These are phyloP conservation scores for Chrysochloris asiatica DNA, from an alignment of 2,113 vertebrate species.

Conservation along the genomic window DNA sequence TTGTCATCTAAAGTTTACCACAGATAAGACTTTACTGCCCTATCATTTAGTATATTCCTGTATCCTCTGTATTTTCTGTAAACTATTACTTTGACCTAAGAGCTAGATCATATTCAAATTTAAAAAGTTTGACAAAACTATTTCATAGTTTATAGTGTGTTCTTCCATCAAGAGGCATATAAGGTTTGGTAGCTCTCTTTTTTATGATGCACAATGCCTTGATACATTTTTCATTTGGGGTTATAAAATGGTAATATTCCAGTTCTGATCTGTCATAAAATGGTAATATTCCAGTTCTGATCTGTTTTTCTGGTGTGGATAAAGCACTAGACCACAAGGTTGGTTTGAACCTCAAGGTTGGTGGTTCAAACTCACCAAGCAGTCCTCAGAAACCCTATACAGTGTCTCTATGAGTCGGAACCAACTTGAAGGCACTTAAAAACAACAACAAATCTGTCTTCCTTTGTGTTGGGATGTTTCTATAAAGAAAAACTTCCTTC, in stretches of 20 bases:
- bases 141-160: not conserved
- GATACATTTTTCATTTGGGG: not conserved
- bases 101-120: not conserved
- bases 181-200: not conserved
- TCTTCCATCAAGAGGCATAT: not conserved
- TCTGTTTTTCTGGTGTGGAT: too few relatives aligned
- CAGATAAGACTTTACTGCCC: not conserved
- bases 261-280: not conserved
- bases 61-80: not conserved
- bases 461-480: not conserved
- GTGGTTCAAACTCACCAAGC: too few relatives aligned
- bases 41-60: slow-evolving; percentile 3
- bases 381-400: too few relatives aligned
- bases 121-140: not conserved
- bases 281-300: too few relatives aligned
- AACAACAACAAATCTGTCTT: too few relatives aligned
- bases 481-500: not conserved
- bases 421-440: too few relatives aligned
- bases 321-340: too few relatives aligned
- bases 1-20: slow-evolving; percentile 4
- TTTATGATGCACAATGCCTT: not conserved
- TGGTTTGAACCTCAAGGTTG: too few relatives aligned
- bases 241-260: not conserved
- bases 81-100: slow-evolving; percentile 5
- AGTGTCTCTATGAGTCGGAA: too few relatives aligned